These are phyloP conservation scores for Ostrea denselamellosa DNA, from an alignment of 1,140 invertebrate species.

Conservation along the genomic window DNA sequence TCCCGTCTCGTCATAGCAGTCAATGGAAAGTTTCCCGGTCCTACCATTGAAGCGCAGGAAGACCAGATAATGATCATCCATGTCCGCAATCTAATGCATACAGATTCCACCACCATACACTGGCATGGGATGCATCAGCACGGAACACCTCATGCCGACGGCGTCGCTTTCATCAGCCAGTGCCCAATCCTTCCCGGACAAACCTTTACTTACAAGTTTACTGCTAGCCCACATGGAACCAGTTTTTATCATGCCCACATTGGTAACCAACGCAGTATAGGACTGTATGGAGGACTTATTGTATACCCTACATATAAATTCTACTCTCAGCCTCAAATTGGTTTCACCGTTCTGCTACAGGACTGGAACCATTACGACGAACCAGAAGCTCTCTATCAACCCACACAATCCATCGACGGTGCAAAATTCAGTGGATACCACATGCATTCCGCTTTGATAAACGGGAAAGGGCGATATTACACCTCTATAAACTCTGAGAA, in stretches of 20 bases:
- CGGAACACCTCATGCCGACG: conserved; percentile 92
- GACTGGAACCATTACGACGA: conserved; percentile 55
- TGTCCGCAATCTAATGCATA: conserved; percentile 89
- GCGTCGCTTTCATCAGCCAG: conserved; percentile 93
- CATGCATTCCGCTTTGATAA: conserved; percentile 55
- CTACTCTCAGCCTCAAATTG: conserved; percentile 89
- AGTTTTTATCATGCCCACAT: conserved; percentile 74
- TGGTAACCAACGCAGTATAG: conserved; percentile 67
- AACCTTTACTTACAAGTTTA: conserved; percentile 88
- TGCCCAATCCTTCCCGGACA: conserved; percentile 92
- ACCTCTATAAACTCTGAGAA: conserved; percentile 78
- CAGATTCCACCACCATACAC: conserved; percentile 90
- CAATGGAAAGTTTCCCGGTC: conserved; percentile 72
- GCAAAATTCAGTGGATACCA: conserved; percentile 51
- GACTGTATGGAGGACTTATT: conserved; percentile 68
- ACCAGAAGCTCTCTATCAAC: conserved; percentile 27
- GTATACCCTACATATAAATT: conserved; percentile 83
- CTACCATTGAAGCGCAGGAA: conserved; percentile 86
- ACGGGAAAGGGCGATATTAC: conserved; percentile 58
- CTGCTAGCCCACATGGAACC: conserved; percentile 66
- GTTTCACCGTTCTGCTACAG: conserved; percentile 25
- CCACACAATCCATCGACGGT: conserved; percentile 10
- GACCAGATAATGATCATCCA: conserved; percentile 91
- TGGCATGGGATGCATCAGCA: conserved; percentile 92
- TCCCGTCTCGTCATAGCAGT: conserved; percentile 63